These are phyloP conservation scores for Lagopus muta DNA, from an alignment of 2,113 vertebrate genomes.

Conservation along the genomic window DNA sequence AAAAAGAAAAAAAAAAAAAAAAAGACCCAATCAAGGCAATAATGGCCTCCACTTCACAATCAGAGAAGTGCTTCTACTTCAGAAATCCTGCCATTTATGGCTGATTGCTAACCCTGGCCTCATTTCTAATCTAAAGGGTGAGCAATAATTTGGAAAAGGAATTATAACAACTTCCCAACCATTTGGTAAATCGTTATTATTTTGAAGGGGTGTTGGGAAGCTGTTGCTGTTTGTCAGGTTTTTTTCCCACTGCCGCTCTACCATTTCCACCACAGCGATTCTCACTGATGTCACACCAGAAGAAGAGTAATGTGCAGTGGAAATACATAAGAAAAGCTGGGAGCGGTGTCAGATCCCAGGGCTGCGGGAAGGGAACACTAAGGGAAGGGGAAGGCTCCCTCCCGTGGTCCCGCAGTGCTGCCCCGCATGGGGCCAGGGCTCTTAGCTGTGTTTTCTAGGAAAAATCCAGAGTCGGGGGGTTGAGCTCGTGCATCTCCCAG, in stretches of 20 bases:
- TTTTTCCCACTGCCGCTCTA: constrained; percentile 46
- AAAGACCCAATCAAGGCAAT: constrained; percentile 94
- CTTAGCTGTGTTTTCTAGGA: background rate
- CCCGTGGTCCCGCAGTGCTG: fast-evolving
- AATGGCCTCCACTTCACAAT: constrained; percentile 99
- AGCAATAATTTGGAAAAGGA: constrained; percentile 93
- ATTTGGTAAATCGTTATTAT: constrained; percentile 95
- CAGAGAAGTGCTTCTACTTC: constrained; percentile 93
- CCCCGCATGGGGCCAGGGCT: background rate
- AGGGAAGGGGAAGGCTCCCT: background rate
- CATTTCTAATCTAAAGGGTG: constrained; percentile 89
- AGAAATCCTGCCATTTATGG: constrained; percentile 94
- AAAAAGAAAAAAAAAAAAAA: constrained; percentile 64
- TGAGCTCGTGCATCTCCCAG: background rate
- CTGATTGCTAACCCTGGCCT: constrained; percentile 95
- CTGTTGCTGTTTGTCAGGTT: constrained; percentile 69
- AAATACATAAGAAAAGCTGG: background rate
- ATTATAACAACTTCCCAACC: constrained; percentile 93
- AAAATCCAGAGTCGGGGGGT: background rate
- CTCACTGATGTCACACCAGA: background rate
- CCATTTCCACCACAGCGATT: constrained; percentile 51
- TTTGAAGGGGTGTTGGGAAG: constrained; percentile 79
- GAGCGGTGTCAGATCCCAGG: background rate
- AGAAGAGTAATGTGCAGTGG: background rate
- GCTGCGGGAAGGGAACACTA: background rate